Base-by-base conservation (phyloP, 2,113 vertebrate species). In the Callocephalon fimbriatum region DNA sequence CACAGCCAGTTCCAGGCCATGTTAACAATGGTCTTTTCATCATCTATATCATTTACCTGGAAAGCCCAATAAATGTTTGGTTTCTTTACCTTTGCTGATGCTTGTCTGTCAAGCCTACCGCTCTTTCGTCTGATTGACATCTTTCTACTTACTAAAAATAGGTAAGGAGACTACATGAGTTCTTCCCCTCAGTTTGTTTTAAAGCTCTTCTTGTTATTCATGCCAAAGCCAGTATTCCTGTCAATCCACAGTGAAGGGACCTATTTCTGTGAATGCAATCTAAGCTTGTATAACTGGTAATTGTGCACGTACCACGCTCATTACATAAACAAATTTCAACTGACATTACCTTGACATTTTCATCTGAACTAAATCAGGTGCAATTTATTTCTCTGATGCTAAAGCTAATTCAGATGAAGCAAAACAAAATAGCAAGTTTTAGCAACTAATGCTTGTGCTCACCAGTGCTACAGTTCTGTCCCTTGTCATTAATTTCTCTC, bases 381-480 rank as follows among this genome's bases (percentile, higher is more conserved):
- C 23, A 74, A 78, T 47, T 35, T 86, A 45, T 50, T 90, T 42
- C 25, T 84, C 47, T 73, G 32, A 61, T 48, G 37, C 32, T 53
- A 15, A 35, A 50, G 27, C 54, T 77, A 71, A 59, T 38, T 70
- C 54, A 86, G 68, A 84, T n/a, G 54, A 84, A 74, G 47, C 27
- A 51, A 92, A 91, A 62, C 6, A 62, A 73, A 84, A 58, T 0
- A 47, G 8, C 12, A 84, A 66, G 17, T 53, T 82, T 88, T 48
- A 85, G 47, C 29, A 87, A 63, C 5, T 9, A 67, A 47, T 54
- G 21, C 6, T 80, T 71, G 47, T 0, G 0, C 12, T 75, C 32
- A 73, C 13, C 14, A 62, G 40, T 4, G 61, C 5, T 40, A 27
- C 4, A 44, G 19, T 66, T 75, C 47, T 51, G 10, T 16, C 26